phyloP scores from a whole-genome alignment of 2,113 vertebrate genomes.

The Nothoprocta perdicaria region DNA sequence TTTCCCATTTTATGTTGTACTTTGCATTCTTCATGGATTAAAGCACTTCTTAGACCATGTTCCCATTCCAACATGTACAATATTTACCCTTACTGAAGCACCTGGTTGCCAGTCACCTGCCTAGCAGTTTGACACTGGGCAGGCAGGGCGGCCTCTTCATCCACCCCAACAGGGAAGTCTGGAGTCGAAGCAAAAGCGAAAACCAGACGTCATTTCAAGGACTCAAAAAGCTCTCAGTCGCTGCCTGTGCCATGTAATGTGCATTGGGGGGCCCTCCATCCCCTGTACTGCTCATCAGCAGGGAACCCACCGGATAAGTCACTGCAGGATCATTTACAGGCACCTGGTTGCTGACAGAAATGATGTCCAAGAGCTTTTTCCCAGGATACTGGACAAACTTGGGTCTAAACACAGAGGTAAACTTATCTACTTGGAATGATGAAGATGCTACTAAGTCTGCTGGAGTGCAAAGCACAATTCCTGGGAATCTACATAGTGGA shows the following conservation, averaged over 20 bases:
- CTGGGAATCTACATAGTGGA: background rate
- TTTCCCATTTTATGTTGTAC: background rate
- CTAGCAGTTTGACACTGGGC: background rate
- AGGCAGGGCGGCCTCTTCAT: background rate
- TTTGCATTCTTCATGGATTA: background rate
- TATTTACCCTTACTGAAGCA: background rate
- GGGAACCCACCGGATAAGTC: background rate
- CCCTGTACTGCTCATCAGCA: background rate
- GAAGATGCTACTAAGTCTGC: background rate
- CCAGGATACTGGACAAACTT: background rate
- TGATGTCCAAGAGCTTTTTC: background rate
- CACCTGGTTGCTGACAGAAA: background rate
- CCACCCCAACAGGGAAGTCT: background rate
- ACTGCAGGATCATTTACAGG: background rate
- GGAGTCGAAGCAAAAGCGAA: background rate
- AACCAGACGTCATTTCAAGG: background rate
- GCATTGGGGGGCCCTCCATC: background rate
- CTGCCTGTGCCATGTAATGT: fast-evolving
- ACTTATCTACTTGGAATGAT: background rate
- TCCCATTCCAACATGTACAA: background rate
- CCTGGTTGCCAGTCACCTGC: background rate
- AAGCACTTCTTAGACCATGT: background rate
- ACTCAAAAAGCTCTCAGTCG: background rate
- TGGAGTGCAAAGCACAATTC: background rate
- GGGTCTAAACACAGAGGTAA: background rate